Evolutionary conservation across 64 coral and sea anemone genomes (phyloP), one percentile per base, ranked within the genome.

Genomic region (Stylophora pistillata): DNA sequence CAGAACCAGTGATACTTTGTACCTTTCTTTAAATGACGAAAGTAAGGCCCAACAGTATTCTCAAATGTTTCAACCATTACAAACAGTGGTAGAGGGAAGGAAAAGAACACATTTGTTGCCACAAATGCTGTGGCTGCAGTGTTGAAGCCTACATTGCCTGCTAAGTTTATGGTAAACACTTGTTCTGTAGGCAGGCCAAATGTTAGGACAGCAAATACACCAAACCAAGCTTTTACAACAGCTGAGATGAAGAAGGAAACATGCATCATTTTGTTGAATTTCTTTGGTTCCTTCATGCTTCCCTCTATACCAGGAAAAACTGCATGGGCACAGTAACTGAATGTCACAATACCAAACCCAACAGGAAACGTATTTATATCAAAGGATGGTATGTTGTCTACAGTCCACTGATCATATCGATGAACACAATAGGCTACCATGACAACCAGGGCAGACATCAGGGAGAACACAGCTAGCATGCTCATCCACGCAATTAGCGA

Each of bases 401-500:
- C n/a, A 58, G 72, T 78, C 95, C 95, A 97, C 68, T 88, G 31
- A 15, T 76, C 60, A 77, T 54, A 53, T 15, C 74, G 87, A 10
- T 81, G 53, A 78, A 97, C 87, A 82, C 95, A 97, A 47, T 97
- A 97, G 34, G 91, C 33, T 30, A 97, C 30, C 65, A 88, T 97
- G 23, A 97, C 88, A 4, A 72, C n/a, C 29, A 97, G 92, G 27
- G 87, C 87, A 65, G 91, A 92, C 95, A 93, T 97, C 21, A 97
- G 91, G 13, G 91, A 88, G 90, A 97, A 93, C 55, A 97, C 95
- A 37, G 95, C 95, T 72, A 97, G 71, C 95, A 97, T 97, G 70
- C 95, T 97, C 95, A 97, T 97, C 95, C 95, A 97, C 30, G 95
- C 95, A 27, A 97, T 90, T 30, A 97, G 87, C 4, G 95, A 97